Conservation (phyloP, 2,888 invertebrate species). For the Cenopis cana region DNA sequence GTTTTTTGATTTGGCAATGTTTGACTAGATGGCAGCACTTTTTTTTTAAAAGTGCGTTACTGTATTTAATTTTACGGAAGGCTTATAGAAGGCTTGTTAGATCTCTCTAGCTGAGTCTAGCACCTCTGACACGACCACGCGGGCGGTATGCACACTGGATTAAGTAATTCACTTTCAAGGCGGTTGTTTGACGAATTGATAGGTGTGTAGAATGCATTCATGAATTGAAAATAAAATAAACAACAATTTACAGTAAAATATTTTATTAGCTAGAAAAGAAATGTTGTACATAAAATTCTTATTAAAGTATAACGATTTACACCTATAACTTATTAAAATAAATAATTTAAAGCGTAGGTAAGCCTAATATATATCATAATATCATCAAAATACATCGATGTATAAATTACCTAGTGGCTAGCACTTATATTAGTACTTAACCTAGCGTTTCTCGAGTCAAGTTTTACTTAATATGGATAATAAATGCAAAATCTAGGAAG, state of each 20-base stretch:
- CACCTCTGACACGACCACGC: too few relatives aligned
- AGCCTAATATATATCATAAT: background rate
- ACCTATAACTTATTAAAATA: slow-evolving; percentile 3
- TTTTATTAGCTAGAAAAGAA: slow-evolving; percentile 37
- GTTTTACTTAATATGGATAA: slow-evolving; percentile 24
- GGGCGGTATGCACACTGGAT: too few relatives aligned
- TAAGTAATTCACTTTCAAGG: too few relatives aligned
- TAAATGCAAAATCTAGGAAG: slow-evolving; percentile 39
- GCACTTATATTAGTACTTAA: background rate
- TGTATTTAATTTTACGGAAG: too few relatives aligned
- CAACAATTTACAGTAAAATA: slow-evolving; percentile 23
- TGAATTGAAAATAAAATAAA: background rate
- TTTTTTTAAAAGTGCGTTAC: too few relatives aligned
- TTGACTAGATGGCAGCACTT: slow-evolving; percentile 49
- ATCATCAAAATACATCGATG: background rate
- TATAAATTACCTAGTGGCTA: too few relatives aligned
- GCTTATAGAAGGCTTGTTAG: too few relatives aligned
- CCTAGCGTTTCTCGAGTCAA: slow-evolving; percentile 5
- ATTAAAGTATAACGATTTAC: slow-evolving; percentile 31
- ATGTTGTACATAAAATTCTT: slow-evolving; percentile 44
- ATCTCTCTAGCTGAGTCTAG: too few relatives aligned
- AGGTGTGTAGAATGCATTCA: background rate
- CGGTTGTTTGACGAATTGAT: too few relatives aligned
- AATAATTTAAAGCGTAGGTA: slow-evolving; percentile 38
- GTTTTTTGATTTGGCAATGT: background rate